Percentiles rank a stretch among this genome's conserved stretches.
These are phyloP conservation scores for Hesperophylax magnus DNA, from an alignment of 1,140 invertebrate genomes.

Conservation along the genomic window DNA sequence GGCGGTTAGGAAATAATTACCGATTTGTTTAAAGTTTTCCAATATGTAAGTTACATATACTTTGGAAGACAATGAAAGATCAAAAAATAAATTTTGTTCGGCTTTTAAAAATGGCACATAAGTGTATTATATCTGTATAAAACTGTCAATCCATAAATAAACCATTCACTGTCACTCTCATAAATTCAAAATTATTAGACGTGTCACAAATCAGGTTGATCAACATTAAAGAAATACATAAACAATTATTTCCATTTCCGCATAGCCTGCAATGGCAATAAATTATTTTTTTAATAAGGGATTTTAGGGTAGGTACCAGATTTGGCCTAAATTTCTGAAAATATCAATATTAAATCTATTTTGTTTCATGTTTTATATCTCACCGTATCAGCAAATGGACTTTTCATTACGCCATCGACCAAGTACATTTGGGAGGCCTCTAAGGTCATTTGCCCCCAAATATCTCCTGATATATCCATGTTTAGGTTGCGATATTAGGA, in stretches of 20 bases:
- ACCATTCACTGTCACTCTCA: too few species aligned
- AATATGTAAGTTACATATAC: too few species aligned
- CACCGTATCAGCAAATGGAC: constrained; percentile 88
- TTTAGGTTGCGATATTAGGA: neutral
- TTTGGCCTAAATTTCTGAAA: neutral
- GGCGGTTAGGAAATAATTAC: too few species aligned
- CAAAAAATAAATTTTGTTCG: too few species aligned
- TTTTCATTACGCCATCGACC: constrained; percentile 81
- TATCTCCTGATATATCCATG: constrained; percentile 78
- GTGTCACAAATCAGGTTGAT: constrained; percentile 21
- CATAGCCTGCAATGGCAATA: neutral
- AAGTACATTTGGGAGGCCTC: constrained; percentile 88
- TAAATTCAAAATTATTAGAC: too few species aligned
- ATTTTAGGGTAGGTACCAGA: neutral
- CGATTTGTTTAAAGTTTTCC: too few species aligned
- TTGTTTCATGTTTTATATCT: constrained; percentile 59
- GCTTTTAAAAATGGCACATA: too few species aligned
- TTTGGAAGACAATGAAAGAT: too few species aligned
- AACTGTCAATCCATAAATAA: too few species aligned
- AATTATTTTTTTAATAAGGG: neutral
- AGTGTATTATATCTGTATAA: neutral
- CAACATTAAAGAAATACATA: constrained; percentile 23
- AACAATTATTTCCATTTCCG: neutral
- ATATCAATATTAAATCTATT: too few species aligned
- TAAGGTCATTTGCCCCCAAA: constrained; percentile 87